These are phyloP conservation scores for Drosophila cardini DNA, from an alignment of 1,140 invertebrate species.

Conservation along the genomic window DNA sequence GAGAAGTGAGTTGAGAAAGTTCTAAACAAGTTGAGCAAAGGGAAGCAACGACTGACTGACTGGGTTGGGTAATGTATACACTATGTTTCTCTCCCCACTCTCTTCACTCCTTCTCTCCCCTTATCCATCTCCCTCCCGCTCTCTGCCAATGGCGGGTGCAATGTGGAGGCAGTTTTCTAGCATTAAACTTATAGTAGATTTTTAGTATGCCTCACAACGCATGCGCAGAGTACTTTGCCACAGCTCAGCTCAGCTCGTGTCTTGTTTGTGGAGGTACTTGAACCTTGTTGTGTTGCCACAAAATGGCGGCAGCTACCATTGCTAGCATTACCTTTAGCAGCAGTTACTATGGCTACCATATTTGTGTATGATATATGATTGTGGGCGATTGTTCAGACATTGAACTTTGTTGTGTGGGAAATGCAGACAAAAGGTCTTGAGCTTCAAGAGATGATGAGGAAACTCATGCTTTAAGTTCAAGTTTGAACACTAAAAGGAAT, in stretches of 20 bases:
- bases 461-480: conserved; percentile 12
- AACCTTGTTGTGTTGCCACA: conserved; percentile 62
- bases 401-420: conserved; percentile 55
- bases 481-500: conserved; percentile 7
- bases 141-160: conserved; percentile 27
- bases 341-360: conserved; percentile 28
- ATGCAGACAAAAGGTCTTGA: conserved; percentile 30
- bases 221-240: conserved; percentile 58
- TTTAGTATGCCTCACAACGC: conserved; percentile 47
- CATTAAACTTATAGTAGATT: conserved; percentile 19
- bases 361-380: conserved; percentile 57
- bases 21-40: conserved; percentile 40
- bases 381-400: conserved; percentile 55
- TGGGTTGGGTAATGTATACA: conserved; percentile 45
- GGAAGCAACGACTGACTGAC: conserved; percentile 24
- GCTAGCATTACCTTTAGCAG: conserved; percentile 46
- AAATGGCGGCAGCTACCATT: conserved; percentile 57
- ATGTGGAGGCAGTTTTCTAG: conserved; percentile 53
- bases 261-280: conserved; percentile 67
- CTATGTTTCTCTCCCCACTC: neutral
- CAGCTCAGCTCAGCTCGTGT: conserved; percentile 20
- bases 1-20: conserved; percentile 43
- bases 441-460: neutral
- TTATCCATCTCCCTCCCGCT: neutral
- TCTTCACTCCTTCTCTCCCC: neutral